Percentiles rank a stretch among this genome's conserved stretches.
Conservation (phyloP, 1,140 invertebrate genomes). For the Brachionus rotundiformis region DNA sequence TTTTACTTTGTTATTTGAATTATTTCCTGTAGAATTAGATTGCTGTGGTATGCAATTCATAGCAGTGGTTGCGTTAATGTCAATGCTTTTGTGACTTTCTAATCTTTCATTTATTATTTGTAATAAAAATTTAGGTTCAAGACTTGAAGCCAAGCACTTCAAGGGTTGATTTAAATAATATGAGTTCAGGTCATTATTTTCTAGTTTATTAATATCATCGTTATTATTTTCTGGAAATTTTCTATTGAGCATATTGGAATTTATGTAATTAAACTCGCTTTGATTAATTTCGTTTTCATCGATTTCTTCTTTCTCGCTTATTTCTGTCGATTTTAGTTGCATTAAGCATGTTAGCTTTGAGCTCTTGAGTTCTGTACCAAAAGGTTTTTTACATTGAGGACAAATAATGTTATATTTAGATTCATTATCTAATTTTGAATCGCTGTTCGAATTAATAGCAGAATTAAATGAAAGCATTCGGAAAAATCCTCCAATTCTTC, state of each 20-base stretch:
- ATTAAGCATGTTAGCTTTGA: not conserved
- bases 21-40: not conserved
- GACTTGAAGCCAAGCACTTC: constrained; percentile 2
- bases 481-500: constrained; percentile 10
- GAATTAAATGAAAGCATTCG: constrained; percentile 6
- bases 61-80: constrained; percentile 20
- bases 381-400: not conserved
- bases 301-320: not conserved
- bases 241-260: not conserved
- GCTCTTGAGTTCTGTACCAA: not conserved
- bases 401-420: not conserved
- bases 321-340: not conserved
- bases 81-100: constrained; percentile 39
- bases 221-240: not conserved
- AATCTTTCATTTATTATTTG: constrained; percentile 36
- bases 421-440: not conserved
- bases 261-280: not conserved
- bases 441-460: not conserved
- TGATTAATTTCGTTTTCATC: not conserved
- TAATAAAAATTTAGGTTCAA: constrained; percentile 21
- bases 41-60: not conserved
- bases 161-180: constrained; percentile 41
- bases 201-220: not conserved
- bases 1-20: constrained; percentile 63
- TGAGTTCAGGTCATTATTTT: not conserved